A percentile compares a stretch with the other conserved stretches of the same genome.
These are phyloP conservation scores for Myotis daubentonii DNA, from an alignment of 2,797 vertebrate genomes.

Conservation along the genomic window DNA sequence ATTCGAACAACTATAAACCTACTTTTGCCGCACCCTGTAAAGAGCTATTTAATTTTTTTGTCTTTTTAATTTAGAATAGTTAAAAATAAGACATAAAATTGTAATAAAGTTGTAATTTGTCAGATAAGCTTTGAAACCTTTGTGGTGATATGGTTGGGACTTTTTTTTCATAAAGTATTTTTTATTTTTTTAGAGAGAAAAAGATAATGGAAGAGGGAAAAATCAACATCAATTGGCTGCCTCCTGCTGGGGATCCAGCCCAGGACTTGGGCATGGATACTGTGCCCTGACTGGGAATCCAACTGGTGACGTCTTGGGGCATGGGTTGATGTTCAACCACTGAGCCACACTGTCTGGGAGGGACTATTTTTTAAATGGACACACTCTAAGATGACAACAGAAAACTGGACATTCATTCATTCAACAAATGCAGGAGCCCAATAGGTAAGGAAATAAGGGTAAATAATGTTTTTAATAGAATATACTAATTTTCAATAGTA, in stretches of 20 bases:
- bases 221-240: too few relatives aligned
- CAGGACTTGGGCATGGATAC: too few relatives aligned
- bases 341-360: too few relatives aligned
- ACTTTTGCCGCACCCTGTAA: background rate
- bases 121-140: constrained; percentile 34
- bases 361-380: background rate
- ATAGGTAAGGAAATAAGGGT: background rate
- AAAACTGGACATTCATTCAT: constrained; percentile 19
- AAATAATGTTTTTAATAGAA: constrained; percentile 6
- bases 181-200: too few relatives aligned
- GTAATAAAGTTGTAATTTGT: constrained; percentile 17
- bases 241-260: too few relatives aligned
- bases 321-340: too few relatives aligned
- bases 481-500: constrained; percentile 3
- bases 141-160: background rate
- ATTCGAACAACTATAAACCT: background rate
- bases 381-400: background rate
- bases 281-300: too few relatives aligned
- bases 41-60: background rate
- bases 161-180: background rate
- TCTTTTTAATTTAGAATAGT: background rate
- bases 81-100: constrained; percentile 17
- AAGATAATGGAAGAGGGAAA: too few relatives aligned
- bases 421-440: background rate
- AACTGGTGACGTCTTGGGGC: too few relatives aligned